Conservation (phyloP, 2,113 vertebrate species). For the Gadus chalcogrammus region DNA sequence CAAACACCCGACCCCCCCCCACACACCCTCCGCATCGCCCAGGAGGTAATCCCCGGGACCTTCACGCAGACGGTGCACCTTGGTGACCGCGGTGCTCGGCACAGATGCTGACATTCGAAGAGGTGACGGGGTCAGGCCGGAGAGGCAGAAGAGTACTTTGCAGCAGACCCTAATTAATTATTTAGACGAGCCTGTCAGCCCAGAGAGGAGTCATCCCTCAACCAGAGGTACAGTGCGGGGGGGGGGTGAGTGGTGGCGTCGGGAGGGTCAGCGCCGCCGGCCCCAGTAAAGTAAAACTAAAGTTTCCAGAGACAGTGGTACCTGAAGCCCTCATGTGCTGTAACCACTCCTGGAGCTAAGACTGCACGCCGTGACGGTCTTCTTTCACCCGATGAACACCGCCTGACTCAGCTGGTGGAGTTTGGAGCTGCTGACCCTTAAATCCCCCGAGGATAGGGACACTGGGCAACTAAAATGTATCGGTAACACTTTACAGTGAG, state of each 20-base stretch:
- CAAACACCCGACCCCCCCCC: not conserved
- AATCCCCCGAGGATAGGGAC: too few species aligned
- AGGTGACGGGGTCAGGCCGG: constrained; percentile 48
- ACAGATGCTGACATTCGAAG: constrained; percentile 43
- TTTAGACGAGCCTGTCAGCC: constrained; percentile 56
- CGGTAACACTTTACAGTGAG: too few species aligned
- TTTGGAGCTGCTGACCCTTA: too few species aligned
- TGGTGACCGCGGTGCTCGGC: constrained; percentile 1
- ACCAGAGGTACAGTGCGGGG: constrained; percentile 23
- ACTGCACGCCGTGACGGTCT: constrained; percentile 8
- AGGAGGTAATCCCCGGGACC: too few species aligned
- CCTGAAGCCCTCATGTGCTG: constrained; percentile 10
- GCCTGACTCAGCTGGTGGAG: too few species aligned
- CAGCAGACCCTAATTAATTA: constrained; percentile 62
- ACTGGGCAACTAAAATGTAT: too few species aligned
- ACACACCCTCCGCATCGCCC: not conserved
- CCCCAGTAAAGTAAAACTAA: constrained; percentile 14
- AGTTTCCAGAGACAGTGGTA: constrained; percentile 41
- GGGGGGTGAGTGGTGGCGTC: too few species aligned
- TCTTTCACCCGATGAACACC: too few species aligned
- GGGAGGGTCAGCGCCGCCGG: constrained; percentile 31
- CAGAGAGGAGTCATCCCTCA: constrained; percentile 46
- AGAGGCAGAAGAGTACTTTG: constrained; percentile 34
- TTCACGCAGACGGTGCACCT: not conserved
- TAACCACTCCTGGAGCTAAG: constrained; percentile 18